Conservation (phyloP, 2,797 vertebrate genomes). For the Syndactyla subalaris region DNA sequence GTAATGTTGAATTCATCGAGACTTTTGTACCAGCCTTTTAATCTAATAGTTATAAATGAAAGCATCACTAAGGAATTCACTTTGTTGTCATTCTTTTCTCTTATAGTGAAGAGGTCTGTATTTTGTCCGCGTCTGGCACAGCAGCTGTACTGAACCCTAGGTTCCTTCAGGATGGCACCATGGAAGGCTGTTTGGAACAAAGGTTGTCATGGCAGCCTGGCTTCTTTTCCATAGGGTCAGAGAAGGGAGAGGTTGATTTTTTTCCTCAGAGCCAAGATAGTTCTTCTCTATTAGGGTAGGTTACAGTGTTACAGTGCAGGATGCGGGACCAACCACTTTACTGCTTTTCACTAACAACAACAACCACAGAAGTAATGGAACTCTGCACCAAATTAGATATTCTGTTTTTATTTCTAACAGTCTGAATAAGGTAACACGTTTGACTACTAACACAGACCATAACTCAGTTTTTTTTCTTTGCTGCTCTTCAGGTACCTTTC, state of each 20-base stretch:
- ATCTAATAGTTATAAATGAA: neutral
- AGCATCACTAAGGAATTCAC: neutral
- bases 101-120: conserved; percentile 96
- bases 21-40: neutral
- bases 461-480: conserved; percentile 31
- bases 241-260: conserved; percentile 83
- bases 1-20: neutral
- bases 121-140: conserved; percentile 96
- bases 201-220: conserved; percentile 88
- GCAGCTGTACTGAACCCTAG: conserved; percentile 95
- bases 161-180: conserved; percentile 92
- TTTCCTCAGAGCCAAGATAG: conserved; percentile 78
- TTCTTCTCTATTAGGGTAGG: conserved; percentile 82
- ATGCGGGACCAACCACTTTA: conserved; percentile 67
- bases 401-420: conserved; percentile 64
- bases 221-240: conserved; percentile 84
- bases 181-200: conserved; percentile 91
- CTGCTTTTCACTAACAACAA: conserved; percentile 71
- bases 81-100: conserved; percentile 57
- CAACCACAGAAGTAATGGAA: conserved; percentile 61
- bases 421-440: conserved; percentile 68
- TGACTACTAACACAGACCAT: conserved; percentile 56
- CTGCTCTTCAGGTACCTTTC: conserved; percentile 44
- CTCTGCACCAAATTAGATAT: conserved; percentile 57
- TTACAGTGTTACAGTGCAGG: conserved; percentile 69